Evolutionary conservation across 2,888 invertebrate genomes (phyloP), one percentile per base, ranked within the genome.

Genomic region (Drosophila macrothrix): DNA sequence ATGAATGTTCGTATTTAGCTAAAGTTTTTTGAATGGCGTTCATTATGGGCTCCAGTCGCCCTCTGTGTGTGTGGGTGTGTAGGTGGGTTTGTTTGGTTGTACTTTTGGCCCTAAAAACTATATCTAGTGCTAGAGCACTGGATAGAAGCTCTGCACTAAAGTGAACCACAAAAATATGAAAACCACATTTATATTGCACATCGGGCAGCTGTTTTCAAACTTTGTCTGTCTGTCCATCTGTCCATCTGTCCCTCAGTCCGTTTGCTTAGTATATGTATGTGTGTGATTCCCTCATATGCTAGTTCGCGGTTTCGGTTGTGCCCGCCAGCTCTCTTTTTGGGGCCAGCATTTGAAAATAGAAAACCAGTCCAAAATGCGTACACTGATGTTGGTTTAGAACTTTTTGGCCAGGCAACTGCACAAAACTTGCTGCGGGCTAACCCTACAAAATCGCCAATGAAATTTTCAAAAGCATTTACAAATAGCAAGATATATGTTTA

Each of bases 131-230:
- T 56, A 5, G 50, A 62, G 50, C 62, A 67, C 61, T 65, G 65
- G 64, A 70, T 4, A 19, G 76, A 62, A 63, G 55, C 73, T 76
- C 70, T 64, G 62, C 79, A 74, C 80, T 71, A 79, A 81, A 88
- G 80, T 81, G 88, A 90, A 90, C 91, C 90, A 85, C 91, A 90
- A 90, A 90, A 90, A 91, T 91, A 90, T 90, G 83, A 83, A 90
- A 90, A 90, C 90, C 90, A 76, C 91, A 91, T 88, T 90, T 83
- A 90, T 88, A 90, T 88, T 83, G 80, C 80, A 82, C 84, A 81
- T 80, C 78, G 78, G 74, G 84, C 90, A 90, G 90, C 74, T 89
- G 88, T 85, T 89, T 85, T 76, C 76, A 82, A 88, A 89, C 86
- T 85, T 82, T 87, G 82, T 76, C 76, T 75, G 31, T 76, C 73